A percentile compares a stretch with the other conserved stretches of the same genome.
Evolutionary conservation across 1,140 invertebrate genomes (phyloP).

Genomic region (Glossosoma conforme): DNA sequence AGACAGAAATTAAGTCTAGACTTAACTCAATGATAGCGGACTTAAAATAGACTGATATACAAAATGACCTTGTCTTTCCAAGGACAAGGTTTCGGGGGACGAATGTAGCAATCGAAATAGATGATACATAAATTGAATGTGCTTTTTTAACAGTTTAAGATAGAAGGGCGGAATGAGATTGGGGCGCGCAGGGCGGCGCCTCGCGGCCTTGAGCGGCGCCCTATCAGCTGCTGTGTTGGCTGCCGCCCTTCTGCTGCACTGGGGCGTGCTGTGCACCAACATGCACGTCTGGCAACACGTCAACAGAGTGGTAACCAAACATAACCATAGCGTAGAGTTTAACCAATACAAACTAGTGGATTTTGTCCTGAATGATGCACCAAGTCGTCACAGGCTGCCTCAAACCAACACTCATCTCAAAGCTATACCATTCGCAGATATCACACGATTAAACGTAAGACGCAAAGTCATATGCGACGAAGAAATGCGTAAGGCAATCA

Average conservation of each 20-base stretch:
- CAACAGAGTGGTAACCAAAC: constrained; percentile 53
- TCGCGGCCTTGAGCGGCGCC: constrained; percentile 10
- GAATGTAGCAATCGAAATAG: background rate
- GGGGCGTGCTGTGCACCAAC: constrained; percentile 56
- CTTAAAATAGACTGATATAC: no score
- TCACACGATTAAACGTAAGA: no score
- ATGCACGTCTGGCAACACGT: constrained; percentile 52
- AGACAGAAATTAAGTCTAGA: no score
- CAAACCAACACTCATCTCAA: no score
- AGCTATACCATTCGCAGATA: no score
- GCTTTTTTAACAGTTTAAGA: constrained; percentile 1
- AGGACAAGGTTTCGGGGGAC: no score
- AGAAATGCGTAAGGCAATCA: no score
- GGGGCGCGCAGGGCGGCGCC: constrained; percentile 14
- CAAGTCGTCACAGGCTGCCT: no score
- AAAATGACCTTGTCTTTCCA: constrained; percentile 33
- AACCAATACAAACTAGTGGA: background rate
- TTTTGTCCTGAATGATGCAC: no score
- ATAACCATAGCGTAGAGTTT: background rate
- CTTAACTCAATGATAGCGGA: no score
- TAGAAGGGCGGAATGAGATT: constrained; percentile 15
- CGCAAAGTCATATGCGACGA: no score
- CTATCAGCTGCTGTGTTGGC: constrained; percentile 7
- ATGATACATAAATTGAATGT: background rate
- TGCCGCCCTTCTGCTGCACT: constrained; percentile 45